These are phyloP conservation scores for Plectrocnemia conspersa DNA, from an alignment of 1,140 invertebrate species.

Conservation along the genomic window DNA sequence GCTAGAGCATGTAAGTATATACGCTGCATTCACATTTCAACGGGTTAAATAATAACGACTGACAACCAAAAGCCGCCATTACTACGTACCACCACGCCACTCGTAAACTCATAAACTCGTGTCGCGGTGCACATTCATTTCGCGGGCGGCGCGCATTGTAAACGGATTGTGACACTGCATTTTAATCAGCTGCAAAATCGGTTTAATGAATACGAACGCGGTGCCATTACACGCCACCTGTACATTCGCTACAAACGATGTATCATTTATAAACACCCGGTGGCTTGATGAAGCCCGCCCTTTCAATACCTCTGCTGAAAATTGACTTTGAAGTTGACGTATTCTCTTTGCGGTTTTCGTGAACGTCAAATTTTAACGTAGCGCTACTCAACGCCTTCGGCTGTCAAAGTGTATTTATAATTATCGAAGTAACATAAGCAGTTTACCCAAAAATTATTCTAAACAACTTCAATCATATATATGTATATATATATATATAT, in stretches of 20 bases:
- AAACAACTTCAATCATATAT: no score
- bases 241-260: not conserved
- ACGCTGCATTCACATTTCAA: constrained; percentile 3
- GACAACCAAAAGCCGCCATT: no score
- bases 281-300: no score
- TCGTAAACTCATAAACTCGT: not conserved
- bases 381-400: no score
- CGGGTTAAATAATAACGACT: not conserved
- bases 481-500: no score
- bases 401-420: no score
- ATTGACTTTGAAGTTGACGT: no score
- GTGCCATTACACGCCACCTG: constrained; percentile 3
- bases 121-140: constrained; percentile 8
- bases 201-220: constrained; percentile 21
- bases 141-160: constrained; percentile 16
- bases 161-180: constrained; percentile 17
- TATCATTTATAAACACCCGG: not conserved
- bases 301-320: no score
- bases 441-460: no score
- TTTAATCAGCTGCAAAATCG: constrained; percentile 26
- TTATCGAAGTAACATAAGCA: no score
- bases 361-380: no score
- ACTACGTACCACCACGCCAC: not conserved
- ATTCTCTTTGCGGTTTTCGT: no score
- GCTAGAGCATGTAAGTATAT: constrained; percentile 83